A percentile compares a stretch with the other conserved stretches of the same genome.
Conservation (phyloP, 2,113 vertebrate species). For the Anolis sagrei region DNA sequence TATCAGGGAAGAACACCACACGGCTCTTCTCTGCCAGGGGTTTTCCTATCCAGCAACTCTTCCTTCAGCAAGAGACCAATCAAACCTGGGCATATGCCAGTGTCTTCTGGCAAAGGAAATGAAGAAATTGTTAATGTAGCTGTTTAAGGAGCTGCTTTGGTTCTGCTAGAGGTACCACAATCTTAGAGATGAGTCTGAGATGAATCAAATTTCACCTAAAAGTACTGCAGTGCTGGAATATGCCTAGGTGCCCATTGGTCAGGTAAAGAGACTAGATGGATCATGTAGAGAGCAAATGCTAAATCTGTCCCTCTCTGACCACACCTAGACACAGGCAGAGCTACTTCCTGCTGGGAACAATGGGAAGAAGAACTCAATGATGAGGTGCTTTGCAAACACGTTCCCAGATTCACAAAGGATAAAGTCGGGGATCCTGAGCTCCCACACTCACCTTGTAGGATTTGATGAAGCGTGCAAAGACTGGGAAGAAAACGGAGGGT, state of each 20-base stretch:
- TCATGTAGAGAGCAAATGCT: not conserved
- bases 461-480: constrained; percentile 94
- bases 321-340: not conserved
- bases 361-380: constrained; percentile 63
- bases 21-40: no score
- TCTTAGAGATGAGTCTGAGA: not conserved
- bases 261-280: not conserved
- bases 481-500: constrained; percentile 95
- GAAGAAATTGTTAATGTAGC: not conserved
- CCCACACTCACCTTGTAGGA: constrained; percentile 89
- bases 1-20: not conserved
- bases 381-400: not conserved
- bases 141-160: not conserved
- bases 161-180: not conserved
- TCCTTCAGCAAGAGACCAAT: not conserved
- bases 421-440: not conserved
- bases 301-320: not conserved
- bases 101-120: not conserved
- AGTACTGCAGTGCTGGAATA: not conserved
- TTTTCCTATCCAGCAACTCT: not conserved
- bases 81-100: not conserved
- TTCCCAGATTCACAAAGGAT: not conserved
- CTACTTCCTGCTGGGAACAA: constrained; percentile 67
- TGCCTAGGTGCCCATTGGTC: no score
- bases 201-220: not conserved